A percentile compares a stretch with the other conserved stretches of the same genome.
These are phyloP conservation scores for Nephrotoma flavescens DNA, from an alignment of 2,888 invertebrate genomes.

Conservation along the genomic window DNA sequence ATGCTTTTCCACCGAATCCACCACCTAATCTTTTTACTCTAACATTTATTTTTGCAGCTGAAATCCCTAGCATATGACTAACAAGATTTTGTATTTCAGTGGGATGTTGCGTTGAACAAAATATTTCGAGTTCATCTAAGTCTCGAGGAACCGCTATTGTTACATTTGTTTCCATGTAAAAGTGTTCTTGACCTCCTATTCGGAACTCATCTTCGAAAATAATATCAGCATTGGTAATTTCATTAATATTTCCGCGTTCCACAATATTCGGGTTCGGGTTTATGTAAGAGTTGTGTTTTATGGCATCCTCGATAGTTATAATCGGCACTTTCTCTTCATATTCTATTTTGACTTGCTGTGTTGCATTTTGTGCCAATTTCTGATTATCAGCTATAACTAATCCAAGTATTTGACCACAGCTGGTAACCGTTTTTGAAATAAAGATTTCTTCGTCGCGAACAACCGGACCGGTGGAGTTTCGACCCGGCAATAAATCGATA, in stretches of 20 bases:
- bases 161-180: constrained; percentile 83
- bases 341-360: constrained; percentile 59
- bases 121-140: constrained; percentile 72
- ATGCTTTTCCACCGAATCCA: constrained; percentile 93
- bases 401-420: constrained; percentile 73
- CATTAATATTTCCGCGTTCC: constrained; percentile 50
- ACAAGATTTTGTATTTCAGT: constrained; percentile 55
- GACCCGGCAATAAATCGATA: constrained; percentile 54
- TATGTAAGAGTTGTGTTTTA: constrained; percentile 56
- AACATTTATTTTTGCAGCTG: constrained; percentile 56
- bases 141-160: constrained; percentile 59
- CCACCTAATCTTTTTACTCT: constrained; percentile 83
- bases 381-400: constrained; percentile 67
- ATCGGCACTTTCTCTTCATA: constrained; percentile 71
- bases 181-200: constrained; percentile 90
- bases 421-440: constrained; percentile 57
- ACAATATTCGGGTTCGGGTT: constrained; percentile 42
- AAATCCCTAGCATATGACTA: constrained; percentile 54
- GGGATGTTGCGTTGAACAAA: constrained; percentile 73
- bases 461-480: constrained; percentile 54
- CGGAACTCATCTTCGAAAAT: constrained; percentile 63
- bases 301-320: constrained; percentile 83
- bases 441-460: constrained; percentile 76
- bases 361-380: constrained; percentile 65
- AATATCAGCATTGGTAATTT: constrained; percentile 39